A percentile compares a stretch with the other conserved stretches of the same genome.
Conservation (phyloP, 2,797 vertebrate species). For the Linurgus olivaceus region DNA sequence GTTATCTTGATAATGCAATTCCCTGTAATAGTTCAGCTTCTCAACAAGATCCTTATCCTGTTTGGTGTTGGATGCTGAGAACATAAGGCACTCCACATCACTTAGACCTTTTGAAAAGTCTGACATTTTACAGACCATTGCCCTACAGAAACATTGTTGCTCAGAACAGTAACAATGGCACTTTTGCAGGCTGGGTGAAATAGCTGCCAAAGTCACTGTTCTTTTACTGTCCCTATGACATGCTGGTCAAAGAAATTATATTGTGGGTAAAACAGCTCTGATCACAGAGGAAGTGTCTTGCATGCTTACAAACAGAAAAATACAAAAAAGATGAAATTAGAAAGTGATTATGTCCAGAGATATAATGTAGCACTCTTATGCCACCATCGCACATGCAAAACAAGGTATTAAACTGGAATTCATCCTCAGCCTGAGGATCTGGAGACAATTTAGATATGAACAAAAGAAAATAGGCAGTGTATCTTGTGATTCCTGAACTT, state of each 20-base stretch:
- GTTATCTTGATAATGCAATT: neutral
- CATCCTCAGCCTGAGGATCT: neutral
- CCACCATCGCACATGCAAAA: neutral
- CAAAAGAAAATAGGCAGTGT: neutral
- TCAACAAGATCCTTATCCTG: neutral
- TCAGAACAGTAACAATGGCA: neutral
- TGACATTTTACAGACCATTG: neutral
- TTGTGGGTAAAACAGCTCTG: neutral
- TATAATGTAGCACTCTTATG: neutral
- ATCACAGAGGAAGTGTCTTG: neutral
- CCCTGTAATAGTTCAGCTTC: neutral
- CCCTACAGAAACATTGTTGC: neutral
- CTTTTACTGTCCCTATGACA: neutral
- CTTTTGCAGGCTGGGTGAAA: neutral
- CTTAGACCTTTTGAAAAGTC: neutral
- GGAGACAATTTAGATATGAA: neutral
- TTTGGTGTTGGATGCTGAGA: neutral
- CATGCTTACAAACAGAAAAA: neutral
- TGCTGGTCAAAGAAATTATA: neutral
- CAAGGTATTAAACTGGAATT: neutral
- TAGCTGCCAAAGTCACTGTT: neutral
- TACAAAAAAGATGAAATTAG: neutral
- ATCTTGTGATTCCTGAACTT: neutral
- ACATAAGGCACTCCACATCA: neutral
- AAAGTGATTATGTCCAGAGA: neutral